phyloP scores from a whole-genome alignment of 1,140 invertebrate genomes.

The Andricus grossulariae region DNA sequence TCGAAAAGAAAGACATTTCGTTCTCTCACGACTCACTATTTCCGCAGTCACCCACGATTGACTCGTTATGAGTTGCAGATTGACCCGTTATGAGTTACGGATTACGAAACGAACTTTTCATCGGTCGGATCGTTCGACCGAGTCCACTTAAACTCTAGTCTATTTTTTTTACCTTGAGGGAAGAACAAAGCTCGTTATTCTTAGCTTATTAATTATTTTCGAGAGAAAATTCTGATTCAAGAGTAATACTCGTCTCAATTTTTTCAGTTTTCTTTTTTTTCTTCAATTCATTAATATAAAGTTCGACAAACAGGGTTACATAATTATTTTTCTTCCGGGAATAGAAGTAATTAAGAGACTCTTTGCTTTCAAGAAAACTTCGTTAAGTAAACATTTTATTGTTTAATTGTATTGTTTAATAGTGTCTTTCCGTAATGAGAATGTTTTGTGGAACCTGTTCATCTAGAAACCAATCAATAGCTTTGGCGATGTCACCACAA shows the following conservation, averaged over 20 bases:
- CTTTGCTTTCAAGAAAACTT: not conserved
- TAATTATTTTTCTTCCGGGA: not conserved
- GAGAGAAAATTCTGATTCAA: not conserved
- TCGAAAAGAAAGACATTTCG: not conserved
- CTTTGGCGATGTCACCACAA: too few relatives aligned
- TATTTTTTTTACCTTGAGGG: constrained; percentile 9
- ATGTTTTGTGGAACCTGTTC: too few relatives aligned
- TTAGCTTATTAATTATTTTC: not conserved
- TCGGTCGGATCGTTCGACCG: constrained; percentile 30
- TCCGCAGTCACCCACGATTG: constrained; percentile 4
- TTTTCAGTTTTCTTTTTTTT: not conserved
- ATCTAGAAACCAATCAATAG: too few relatives aligned
- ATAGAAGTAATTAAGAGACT: not conserved
- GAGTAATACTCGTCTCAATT: not conserved
- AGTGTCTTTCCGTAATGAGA: not conserved
- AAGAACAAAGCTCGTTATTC: constrained; percentile 12
- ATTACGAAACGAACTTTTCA: constrained; percentile 42
- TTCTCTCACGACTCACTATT: constrained; percentile 9
- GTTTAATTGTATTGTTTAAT: not conserved
- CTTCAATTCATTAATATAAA: not conserved
- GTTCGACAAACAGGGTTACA: not conserved
- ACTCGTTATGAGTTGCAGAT: too few relatives aligned
- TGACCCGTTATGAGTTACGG: constrained; percentile 21
- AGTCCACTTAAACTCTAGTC: constrained; percentile 7
- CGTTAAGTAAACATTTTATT: not conserved